Percentiles rank a stretch among this genome's conserved stretches.
These are phyloP conservation scores for Puntigrus tetrazona DNA, from an alignment of 2,113 vertebrate genomes.

Conservation along the genomic window DNA sequence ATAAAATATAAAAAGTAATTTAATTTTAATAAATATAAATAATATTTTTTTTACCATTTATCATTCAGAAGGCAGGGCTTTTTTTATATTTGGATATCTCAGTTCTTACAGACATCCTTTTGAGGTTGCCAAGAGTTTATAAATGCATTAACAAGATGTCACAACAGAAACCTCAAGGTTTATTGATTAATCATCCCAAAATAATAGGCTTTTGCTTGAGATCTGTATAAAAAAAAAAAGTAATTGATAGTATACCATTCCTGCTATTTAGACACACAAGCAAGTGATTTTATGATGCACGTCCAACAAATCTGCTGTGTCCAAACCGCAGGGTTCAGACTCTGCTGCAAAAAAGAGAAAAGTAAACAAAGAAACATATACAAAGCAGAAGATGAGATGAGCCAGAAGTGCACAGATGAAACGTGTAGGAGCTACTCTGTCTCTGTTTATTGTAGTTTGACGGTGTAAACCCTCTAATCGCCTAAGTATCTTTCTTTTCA, in stretches of 20 bases:
- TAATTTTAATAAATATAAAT: not conserved
- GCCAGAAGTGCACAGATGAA: slow-evolving; percentile 67
- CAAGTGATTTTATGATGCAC: not conserved
- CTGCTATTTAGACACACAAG: not conserved
- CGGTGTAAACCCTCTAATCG: not conserved
- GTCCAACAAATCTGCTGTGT: slow-evolving; percentile 31
- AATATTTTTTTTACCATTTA: not conserved
- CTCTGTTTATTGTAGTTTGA: not conserved
- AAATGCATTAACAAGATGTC: not conserved
- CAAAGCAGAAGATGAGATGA: slow-evolving; percentile 55
- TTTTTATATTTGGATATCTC: too few relatives aligned
- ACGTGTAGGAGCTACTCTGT: slow-evolving; percentile 76
- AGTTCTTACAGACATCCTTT: not conserved
- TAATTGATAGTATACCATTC: too few relatives aligned
- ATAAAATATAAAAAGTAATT: not conserved
- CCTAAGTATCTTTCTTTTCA: slow-evolving; percentile 56
- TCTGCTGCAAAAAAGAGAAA: slow-evolving; percentile 79
- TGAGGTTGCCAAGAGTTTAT: not conserved
- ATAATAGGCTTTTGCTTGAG: not conserved
- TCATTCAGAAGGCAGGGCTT: too few relatives aligned
- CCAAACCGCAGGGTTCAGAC: slow-evolving; percentile 77
- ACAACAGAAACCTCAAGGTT: not conserved
- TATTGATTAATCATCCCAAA: not conserved
- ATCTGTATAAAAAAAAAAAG: too few relatives aligned
- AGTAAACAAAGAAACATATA: slow-evolving; percentile 63